Conservation (phyloP, 2,888 invertebrate genomes). For the Tryphoninae sp. region DNA sequence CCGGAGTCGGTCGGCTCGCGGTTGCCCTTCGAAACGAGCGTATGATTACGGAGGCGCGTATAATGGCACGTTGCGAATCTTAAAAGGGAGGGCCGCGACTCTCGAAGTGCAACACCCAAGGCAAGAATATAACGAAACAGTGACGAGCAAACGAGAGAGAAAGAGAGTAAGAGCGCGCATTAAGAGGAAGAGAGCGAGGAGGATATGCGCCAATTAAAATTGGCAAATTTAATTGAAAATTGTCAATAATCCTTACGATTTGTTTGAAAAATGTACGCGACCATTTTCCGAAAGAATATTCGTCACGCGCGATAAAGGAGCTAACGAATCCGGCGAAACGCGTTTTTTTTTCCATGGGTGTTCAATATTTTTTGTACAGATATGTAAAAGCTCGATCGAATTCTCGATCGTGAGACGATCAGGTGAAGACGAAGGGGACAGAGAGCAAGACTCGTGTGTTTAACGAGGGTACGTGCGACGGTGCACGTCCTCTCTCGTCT, state of each 20-base stretch:
- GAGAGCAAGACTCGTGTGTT: slow-evolving; percentile 46
- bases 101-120: slow-evolving; percentile 55
- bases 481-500: slow-evolving; percentile 32
- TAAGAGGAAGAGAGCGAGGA: slow-evolving; percentile 19
- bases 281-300: too few species aligned
- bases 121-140: slow-evolving; percentile 32
- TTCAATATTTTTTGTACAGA: not conserved
- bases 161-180: slow-evolving; percentile 17
- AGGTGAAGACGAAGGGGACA: not conserved
- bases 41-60: slow-evolving; percentile 72
- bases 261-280: too few species aligned
- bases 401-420: slow-evolving; percentile 48
- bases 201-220: too few species aligned
- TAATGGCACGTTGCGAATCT: slow-evolving; percentile 71
- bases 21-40: slow-evolving; percentile 72
- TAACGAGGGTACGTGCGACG: slow-evolving; percentile 59
- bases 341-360: too few species aligned
- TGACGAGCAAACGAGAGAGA: slow-evolving; percentile 23
- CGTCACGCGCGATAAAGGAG: too few species aligned
- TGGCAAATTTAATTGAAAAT: too few species aligned
- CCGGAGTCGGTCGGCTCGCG: slow-evolving; percentile 59
- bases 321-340: too few species aligned
- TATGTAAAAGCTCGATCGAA: slow-evolving; percentile 43
- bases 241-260: too few species aligned
- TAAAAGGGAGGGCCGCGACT: slow-evolving; percentile 64